Evolutionary conservation across 2,113 vertebrate genomes (phyloP), one percentile per base, ranked within the genome.

Genomic region (Sarotherodon lohbergeri): DNA sequence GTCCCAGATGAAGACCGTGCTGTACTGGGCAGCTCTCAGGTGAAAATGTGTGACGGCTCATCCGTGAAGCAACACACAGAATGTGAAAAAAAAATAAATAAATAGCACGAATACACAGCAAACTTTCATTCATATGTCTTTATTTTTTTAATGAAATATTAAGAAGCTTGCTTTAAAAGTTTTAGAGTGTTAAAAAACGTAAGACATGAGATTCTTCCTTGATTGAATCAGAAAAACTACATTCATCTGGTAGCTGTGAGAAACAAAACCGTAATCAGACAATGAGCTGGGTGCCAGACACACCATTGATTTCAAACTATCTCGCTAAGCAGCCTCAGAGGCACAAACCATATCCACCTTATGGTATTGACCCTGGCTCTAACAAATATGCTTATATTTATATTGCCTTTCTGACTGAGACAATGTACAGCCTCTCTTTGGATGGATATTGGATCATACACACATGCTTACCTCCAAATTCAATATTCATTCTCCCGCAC

Each of bases 381-480:
- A 92, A 95, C 93, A 93, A 95, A 95, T 94, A 95, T 94, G 92
- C 92, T 93, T 88, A 93, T 95, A 95, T 96, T 94, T 89, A 95
- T 93, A 94, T 95, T 92, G 92, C 87, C 88, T 86, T 91, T 87
- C 91, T 93, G 90, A 93, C 93, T 92, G 92, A 95, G 93, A 95
- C 91, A 94, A 95, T 94, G 85, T 82, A 83, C 88, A 91, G 86
- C 79, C 86, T 68, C 85, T 86, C 87, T 84, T 88, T 86, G 86
- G 90, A 94, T 95, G 91, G 94, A 96, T 95, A 94, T 96, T 94
- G 92, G 93, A 94, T 94, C 93, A 95, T 93, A 92, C 91, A 93
- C 93, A 95, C 94, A 94, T 91, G 91, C 92, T 93, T 94, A 89
- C 89, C 92, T 90, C 89, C 91, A 88, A 93, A 94, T 94, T 95